phyloP scores from a whole-genome alignment of 2,113 vertebrate species.

The Clinocottus analis region DNA sequence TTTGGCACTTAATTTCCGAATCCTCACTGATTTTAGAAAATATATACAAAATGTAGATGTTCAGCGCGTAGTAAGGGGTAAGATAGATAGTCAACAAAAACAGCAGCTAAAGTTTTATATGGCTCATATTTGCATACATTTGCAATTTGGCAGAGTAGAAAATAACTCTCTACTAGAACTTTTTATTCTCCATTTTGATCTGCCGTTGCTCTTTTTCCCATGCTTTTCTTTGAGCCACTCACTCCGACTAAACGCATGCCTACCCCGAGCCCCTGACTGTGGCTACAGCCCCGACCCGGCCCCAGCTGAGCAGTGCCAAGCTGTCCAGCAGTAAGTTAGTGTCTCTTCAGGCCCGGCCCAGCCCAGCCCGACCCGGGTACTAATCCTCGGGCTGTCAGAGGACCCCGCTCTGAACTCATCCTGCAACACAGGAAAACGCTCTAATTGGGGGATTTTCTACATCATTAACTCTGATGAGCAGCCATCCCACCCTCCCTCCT shows the following conservation, averaged over 20 bases:
- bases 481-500: conserved; percentile 49
- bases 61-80: background rate
- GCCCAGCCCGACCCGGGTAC: conserved; percentile 57
- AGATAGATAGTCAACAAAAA: background rate
- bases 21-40: background rate
- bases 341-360: conserved; percentile 67
- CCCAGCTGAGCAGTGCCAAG: conserved; percentile 72
- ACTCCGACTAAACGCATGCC: conserved; percentile 77
- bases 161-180: conserved; percentile 23
- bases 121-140: background rate
- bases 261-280: conserved; percentile 69
- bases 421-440: conserved; percentile 83
- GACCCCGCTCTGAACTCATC: conserved; percentile 84
- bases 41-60: background rate
- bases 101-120: background rate
- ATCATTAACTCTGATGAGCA: conserved; percentile 84
- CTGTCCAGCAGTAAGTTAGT: conserved; percentile 75
- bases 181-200: conserved; percentile 43
- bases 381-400: conserved; percentile 85
- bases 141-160: conserved; percentile 6
- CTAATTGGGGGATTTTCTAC: conserved; percentile 89
- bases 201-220: conserved; percentile 75
- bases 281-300: conserved; percentile 57
- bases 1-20: background rate
- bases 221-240: conserved; percentile 71